phyloP scores from a whole-genome alignment of 2,888 invertebrate species.

The Drosophila nigritarsus region DNA sequence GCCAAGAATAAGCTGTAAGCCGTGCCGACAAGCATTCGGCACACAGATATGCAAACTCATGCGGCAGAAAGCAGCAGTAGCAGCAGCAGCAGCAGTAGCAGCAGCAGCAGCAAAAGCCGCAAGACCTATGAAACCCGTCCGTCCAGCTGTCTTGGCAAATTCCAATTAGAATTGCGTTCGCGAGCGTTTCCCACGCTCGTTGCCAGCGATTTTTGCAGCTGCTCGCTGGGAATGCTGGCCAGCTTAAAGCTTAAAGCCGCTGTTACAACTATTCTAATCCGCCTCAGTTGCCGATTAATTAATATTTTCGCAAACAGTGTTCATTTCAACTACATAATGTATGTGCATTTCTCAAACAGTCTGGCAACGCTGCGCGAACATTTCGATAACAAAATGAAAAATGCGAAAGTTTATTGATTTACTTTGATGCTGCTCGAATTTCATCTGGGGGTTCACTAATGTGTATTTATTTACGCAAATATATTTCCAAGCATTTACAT shows the following conservation, averaged over 20 bases:
- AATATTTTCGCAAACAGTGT: conserved; percentile 3
- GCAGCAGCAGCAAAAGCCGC: conserved; percentile 8
- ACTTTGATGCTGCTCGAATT: not conserved
- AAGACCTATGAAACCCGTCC: conserved; percentile 6
- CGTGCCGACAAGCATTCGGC: conserved; percentile 1
- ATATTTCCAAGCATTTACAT: not conserved
- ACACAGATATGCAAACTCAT: conserved; percentile 54
- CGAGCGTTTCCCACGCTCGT: conserved; percentile 53
- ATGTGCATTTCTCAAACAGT: not conserved
- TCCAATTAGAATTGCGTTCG: conserved; percentile 27
- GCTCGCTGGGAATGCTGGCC: conserved; percentile 48
- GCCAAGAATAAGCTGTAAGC: conserved; percentile 10
- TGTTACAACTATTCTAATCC: conserved; percentile 66
- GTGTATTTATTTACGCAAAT: not conserved
- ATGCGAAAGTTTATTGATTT: not conserved
- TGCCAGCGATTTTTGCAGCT: conserved; percentile 39
- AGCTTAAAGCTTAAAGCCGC: conserved; percentile 49
- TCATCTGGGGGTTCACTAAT: not conserved
- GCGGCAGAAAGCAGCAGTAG: conserved; percentile 9
- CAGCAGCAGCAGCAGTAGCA: not conserved
- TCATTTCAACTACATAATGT: not conserved
- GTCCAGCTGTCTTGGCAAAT: conserved; percentile 40
- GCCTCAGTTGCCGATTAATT: conserved; percentile 61
- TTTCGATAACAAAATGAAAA: not conserved
- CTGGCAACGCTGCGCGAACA: not conserved